A percentile compares a stretch with the other conserved stretches of the same genome.
phyloP scores from a whole-genome alignment of 2,888 invertebrate species.

The Dorcus hopei region DNA sequence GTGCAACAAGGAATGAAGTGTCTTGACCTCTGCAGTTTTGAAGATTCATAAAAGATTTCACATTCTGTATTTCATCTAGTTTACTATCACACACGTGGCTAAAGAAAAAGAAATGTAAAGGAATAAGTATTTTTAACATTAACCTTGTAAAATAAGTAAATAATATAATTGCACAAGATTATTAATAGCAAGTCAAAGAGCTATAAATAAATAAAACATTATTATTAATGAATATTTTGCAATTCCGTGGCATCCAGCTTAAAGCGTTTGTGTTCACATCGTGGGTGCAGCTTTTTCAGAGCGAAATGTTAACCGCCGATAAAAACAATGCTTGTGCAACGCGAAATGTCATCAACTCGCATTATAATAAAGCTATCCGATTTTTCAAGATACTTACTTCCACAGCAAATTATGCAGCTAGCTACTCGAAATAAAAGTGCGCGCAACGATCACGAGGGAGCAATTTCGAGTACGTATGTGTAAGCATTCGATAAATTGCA shows the following conservation, averaged over 20 bases:
- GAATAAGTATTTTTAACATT: too few relatives aligned
- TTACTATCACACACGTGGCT: too few relatives aligned
- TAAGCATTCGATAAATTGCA: not conserved
- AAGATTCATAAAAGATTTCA: too few relatives aligned
- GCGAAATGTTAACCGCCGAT: constrained; percentile 4
- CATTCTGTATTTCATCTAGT: too few relatives aligned
- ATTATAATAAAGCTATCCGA: constrained; percentile 1
- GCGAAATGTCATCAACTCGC: constrained; percentile 10
- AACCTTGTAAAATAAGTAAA: too few relatives aligned
- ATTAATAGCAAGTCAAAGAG: too few relatives aligned
- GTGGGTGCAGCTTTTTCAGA: constrained; percentile 8
- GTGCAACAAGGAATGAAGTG: too few relatives aligned
- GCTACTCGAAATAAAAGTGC: not conserved
- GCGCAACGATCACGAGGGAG: not conserved
- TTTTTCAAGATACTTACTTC: not conserved
- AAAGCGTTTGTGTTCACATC: constrained; percentile 4
- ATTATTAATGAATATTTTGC: constrained; percentile 9
- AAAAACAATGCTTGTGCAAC: constrained; percentile 3
- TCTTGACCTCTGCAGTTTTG: too few relatives aligned
- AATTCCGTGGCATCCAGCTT: constrained; percentile 2
- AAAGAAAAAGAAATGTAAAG: too few relatives aligned
- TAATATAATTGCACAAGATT: too few relatives aligned
- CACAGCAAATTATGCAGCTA: not conserved
- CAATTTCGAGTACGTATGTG: not conserved
- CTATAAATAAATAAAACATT: not conserved